Evolutionary conservation across 2,113 vertebrate genomes (phyloP), one percentile per base, ranked within the genome.

Genomic region (Protobothrops mucrosquamatus): DNA sequence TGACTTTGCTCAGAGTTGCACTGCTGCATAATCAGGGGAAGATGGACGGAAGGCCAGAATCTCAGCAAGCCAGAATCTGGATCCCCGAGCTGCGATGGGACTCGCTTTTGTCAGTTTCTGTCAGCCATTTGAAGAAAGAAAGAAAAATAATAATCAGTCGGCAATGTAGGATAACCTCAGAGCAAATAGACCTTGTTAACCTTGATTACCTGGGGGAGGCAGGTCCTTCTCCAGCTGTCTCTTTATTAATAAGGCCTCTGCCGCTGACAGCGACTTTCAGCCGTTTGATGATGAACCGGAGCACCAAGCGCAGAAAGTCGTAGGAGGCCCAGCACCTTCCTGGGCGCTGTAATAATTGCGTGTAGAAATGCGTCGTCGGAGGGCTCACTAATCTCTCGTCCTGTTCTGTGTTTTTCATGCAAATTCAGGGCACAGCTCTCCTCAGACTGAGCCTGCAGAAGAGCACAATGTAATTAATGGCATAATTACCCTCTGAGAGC

Each of bases 181-280:
- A 94, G 96, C 97, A 96, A 95, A 97, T 91, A 96, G 93, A 95
- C 93, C 96, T 97, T 98, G 97, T 98, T 98, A 97, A 97, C 97
- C 96, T 97, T 93, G 92, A 98, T 97, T 97, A 97, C 96, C 97
- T 97, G 96, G 97, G 97, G 98, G 96, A 97, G 97, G 97, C 97
- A 96, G 97, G 98, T 97, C 96, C 97, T 97, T 98, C 97, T 87
- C 43, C 18, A 98, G 98, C 14, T 7, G 12, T 97, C 97, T 95
- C 97, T 97, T 97, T 97, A 97, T 98, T 98, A 98, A 98, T 97
- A 97, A 96, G 93, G 93, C 97, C 97, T 97, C 97, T 98, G 97
- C 97, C 97, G 97, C 98, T 97, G 98, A 97, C 98, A 97, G 97
- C 98, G 98, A 98, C 97, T 98, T 97, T 96, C 95, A 96, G 97